Evolutionary conservation across 2,888 invertebrate species (phyloP).

Genomic region (Brachyptera risi): DNA sequence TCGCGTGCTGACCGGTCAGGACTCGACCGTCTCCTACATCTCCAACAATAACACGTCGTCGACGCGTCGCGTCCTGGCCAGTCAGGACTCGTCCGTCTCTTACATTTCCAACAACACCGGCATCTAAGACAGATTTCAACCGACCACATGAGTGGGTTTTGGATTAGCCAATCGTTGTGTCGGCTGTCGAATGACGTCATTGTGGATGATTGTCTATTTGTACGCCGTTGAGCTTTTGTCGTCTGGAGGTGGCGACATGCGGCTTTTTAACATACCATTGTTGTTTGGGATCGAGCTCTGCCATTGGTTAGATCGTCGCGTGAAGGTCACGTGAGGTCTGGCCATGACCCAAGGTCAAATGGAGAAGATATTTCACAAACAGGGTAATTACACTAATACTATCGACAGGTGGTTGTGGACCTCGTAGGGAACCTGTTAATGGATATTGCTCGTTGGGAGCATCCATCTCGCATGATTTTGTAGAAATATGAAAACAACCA

Average conservation of each 20-base stretch:
- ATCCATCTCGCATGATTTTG: too few relatives aligned
- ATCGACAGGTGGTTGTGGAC: too few relatives aligned
- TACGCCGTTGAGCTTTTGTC: background rate
- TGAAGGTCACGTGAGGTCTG: background rate
- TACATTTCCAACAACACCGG: constrained; percentile 56
- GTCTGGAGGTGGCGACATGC: background rate
- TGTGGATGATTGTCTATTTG: background rate
- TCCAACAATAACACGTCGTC: constrained; percentile 62
- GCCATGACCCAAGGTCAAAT: background rate
- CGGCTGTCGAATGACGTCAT: background rate
- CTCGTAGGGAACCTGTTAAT: too few relatives aligned
- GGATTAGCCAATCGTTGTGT: constrained; percentile 1
- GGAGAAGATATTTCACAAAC: background rate
- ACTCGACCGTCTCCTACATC: constrained; percentile 59
- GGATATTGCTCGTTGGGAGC: too few relatives aligned
- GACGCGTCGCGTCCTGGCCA: constrained; percentile 43
- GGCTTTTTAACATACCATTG: background rate
- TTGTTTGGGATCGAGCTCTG: background rate
- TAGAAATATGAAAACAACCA: too few relatives aligned
- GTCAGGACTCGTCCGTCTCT: constrained; percentile 50
- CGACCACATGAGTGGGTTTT: constrained; percentile 12
- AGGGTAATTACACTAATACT: constrained; percentile 6
- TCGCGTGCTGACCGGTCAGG: constrained; percentile 39
- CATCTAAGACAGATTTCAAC: constrained; percentile 22
- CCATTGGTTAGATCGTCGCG: constrained; percentile 1